These are phyloP conservation scores for Accipiter superciliosus DNA, from an alignment of 2,797 vertebrate species.

Conservation along the genomic window DNA sequence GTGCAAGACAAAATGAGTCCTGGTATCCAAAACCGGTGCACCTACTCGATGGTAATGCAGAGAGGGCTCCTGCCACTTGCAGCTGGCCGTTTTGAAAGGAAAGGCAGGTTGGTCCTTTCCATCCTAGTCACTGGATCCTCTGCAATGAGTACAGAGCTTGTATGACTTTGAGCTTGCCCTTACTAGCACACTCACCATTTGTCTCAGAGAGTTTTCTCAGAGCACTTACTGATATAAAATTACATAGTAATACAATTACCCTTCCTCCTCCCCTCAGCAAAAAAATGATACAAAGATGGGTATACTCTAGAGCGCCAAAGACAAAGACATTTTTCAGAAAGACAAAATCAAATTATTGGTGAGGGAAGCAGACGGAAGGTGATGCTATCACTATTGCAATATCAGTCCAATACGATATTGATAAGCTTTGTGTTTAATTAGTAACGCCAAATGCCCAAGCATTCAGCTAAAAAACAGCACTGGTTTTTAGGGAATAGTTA, in stretches of 20 bases:
- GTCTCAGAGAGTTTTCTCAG: background rate
- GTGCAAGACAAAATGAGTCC: background rate
- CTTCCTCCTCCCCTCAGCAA: background rate
- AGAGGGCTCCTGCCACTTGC: background rate
- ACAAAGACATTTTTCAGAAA: background rate
- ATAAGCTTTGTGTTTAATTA: background rate
- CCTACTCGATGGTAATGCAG: rapidly evolving
- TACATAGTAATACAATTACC: background rate
- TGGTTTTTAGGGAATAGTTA: background rate
- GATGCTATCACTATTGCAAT: background rate
- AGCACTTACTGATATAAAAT: background rate
- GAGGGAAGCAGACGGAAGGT: background rate
- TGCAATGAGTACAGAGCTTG: background rate
- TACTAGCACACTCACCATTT: background rate
- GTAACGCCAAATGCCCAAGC: background rate
- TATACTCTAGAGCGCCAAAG: background rate
- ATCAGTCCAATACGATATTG: background rate
- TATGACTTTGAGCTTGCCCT: background rate
- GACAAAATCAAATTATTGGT: background rate
- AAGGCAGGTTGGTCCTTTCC: rapidly evolving
- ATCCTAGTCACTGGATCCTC: background rate
- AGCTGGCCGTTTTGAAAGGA: background rate
- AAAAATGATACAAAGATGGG: background rate
- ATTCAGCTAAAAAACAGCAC: background rate
- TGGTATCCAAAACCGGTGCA: background rate